Conservation (phyloP, 1,140 invertebrate species). For the Nasonia giraulti region DNA sequence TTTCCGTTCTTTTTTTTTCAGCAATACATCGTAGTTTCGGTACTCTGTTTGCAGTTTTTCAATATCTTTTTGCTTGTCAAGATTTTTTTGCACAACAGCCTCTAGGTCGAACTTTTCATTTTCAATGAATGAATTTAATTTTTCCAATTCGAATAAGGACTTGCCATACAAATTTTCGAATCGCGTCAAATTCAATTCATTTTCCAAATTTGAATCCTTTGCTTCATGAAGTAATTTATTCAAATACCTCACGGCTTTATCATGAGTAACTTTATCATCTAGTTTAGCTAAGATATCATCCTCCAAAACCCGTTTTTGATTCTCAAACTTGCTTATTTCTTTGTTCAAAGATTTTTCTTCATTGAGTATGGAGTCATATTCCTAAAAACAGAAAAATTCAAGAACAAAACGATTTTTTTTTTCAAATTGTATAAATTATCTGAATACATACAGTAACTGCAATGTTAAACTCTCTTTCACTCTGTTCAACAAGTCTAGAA, state of each 20-base stretch:
- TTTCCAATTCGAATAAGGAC: conserved; percentile 78
- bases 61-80: conserved; percentile 74
- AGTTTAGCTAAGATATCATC: conserved; percentile 79
- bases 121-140: conserved; percentile 68
- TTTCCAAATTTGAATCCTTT: conserved; percentile 68
- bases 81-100: conserved; percentile 73
- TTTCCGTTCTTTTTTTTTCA: conserved; percentile 76
- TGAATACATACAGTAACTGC: conserved; percentile 56
- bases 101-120: conserved; percentile 70
- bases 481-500: conserved; percentile 75
- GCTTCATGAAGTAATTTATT: conserved; percentile 72
- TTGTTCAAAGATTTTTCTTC: conserved; percentile 69
- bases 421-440: conserved; percentile 27
- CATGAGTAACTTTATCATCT: conserved; percentile 81
- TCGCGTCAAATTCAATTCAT: conserved; percentile 78
- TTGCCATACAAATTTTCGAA: conserved; percentile 79
- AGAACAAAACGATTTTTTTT: not conserved
- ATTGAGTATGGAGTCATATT: conserved; percentile 60
- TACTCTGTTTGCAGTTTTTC: conserved; percentile 70
- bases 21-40: conserved; percentile 59
- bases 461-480: conserved; percentile 76
- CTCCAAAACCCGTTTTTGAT: conserved; percentile 77
- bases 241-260: conserved; percentile 75
- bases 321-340: conserved; percentile 74
- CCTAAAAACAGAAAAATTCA: conserved; percentile 54